phyloP scores from a whole-genome alignment of 2,888 invertebrate genomes.

The Luperina nickerlii region DNA sequence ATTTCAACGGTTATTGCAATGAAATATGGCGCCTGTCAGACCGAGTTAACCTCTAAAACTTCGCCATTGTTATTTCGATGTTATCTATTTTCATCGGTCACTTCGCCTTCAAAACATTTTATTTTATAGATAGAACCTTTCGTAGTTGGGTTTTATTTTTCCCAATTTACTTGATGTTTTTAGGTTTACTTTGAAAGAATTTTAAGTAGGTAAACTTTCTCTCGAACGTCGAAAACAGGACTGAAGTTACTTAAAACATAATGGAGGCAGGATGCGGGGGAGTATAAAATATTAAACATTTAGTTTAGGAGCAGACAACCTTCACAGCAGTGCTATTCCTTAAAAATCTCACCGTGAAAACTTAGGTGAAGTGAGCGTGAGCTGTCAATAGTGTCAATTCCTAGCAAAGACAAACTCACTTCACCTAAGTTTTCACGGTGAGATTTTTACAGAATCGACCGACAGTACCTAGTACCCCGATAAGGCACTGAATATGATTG shows the following conservation, averaged over 20 bases:
- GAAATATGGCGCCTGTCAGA: constrained; percentile 30
- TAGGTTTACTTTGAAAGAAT: constrained; percentile 25
- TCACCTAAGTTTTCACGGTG: too few species aligned
- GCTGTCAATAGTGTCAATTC: too few species aligned
- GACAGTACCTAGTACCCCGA: too few species aligned
- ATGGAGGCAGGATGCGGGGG: background rate
- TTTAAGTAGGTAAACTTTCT: constrained; percentile 21
- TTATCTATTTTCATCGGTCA: constrained; percentile 43
- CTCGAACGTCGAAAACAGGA: background rate
- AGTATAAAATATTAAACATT: background rate
- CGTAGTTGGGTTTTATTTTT: constrained; percentile 9
- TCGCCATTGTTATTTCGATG: constrained; percentile 29
- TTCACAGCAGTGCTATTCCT: too few species aligned
- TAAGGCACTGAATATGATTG: background rate
- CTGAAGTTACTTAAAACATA: background rate
- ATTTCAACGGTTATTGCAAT: constrained; percentile 39
- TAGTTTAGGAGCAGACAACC: too few species aligned
- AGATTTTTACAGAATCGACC: too few species aligned
- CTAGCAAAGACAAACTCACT: too few species aligned
- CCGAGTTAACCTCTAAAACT: constrained; percentile 32
- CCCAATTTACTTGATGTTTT: constrained; percentile 18
- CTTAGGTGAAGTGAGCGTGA: too few species aligned
- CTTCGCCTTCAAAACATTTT: constrained; percentile 35
- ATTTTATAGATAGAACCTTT: constrained; percentile 38
- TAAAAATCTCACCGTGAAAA: too few species aligned